Evolutionary conservation across 1,140 invertebrate genomes (phyloP).

Genomic region (Apocrypta bakeri): DNA sequence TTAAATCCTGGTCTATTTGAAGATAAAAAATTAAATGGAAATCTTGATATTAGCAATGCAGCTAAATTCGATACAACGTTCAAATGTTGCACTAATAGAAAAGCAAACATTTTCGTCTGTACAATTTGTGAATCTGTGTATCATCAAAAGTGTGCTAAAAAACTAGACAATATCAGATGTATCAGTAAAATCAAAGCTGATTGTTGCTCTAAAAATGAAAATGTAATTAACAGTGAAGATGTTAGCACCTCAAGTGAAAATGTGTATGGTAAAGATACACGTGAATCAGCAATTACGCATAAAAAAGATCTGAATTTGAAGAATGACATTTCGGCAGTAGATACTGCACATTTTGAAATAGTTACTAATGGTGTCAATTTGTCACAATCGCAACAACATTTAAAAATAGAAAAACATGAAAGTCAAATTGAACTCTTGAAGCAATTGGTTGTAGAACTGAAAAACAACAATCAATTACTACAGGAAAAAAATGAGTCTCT

Average conservation of each 20-base stretch:
- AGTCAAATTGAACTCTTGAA: constrained; percentile 43
- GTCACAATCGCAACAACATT: constrained; percentile 27
- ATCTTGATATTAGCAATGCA: not conserved
- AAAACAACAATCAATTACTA: constrained; percentile 31
- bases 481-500: constrained; percentile 44
- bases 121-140: constrained; percentile 44
- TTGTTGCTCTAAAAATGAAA: constrained; percentile 24
- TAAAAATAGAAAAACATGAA: constrained; percentile 33
- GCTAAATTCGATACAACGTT: constrained; percentile 33
- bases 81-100: constrained; percentile 50
- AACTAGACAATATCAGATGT: constrained; percentile 19
- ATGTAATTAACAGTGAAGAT: constrained; percentile 10
- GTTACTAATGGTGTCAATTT: constrained; percentile 17
- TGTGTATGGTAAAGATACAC: constrained; percentile 24
- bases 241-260: constrained; percentile 1
- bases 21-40: constrained; percentile 31
- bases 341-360: constrained; percentile 14
- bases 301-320: constrained; percentile 38
- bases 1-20: constrained; percentile 77
- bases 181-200: constrained; percentile 33
- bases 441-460: constrained; percentile 35
- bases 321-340: constrained; percentile 12
- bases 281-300: constrained; percentile 22
- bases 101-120: constrained; percentile 49
- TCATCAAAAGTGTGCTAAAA: constrained; percentile 47